Percentiles rank a stretch among this genome's conserved stretches.
These are phyloP conservation scores for Colaptes auratus DNA, from an alignment of 2,113 vertebrate species.

Conservation along the genomic window DNA sequence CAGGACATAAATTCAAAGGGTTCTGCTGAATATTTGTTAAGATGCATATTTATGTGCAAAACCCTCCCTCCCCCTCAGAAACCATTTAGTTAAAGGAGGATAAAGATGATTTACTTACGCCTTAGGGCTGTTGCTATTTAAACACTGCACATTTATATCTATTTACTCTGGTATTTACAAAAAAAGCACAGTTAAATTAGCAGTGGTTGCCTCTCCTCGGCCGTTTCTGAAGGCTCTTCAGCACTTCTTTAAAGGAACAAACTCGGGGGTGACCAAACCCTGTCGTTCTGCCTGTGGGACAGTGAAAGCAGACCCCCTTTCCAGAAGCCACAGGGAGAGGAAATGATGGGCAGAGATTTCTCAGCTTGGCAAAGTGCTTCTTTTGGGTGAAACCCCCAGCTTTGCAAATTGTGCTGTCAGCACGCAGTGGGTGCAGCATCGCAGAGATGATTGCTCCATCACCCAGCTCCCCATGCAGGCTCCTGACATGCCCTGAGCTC, in stretches of 20 bases:
- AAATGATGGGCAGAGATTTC: neutral
- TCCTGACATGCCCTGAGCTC: neutral
- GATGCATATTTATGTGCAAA: slow-evolving; percentile 51
- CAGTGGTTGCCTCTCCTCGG: neutral
- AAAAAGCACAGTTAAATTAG: slow-evolving; percentile 51
- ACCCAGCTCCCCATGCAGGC: neutral
- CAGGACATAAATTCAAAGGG: slow-evolving; percentile 46
- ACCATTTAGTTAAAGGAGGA: slow-evolving; percentile 65
- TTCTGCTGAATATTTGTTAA: slow-evolving; percentile 48
- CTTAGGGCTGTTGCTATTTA: slow-evolving; percentile 64
- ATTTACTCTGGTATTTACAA: slow-evolving; percentile 69
- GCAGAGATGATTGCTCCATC: neutral
- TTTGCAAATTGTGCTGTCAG: neutral
- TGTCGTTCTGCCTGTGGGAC: neutral
- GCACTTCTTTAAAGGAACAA: neutral
- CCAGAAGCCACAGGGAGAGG: neutral
- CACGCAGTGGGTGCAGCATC: accelerated
- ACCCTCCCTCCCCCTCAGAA: slow-evolving; percentile 41
- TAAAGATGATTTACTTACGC: slow-evolving; percentile 68
- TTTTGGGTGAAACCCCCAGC: neutral
- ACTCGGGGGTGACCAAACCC: neutral
- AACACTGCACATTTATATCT: slow-evolving; percentile 60
- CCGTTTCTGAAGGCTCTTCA: neutral
- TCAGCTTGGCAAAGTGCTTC: neutral
- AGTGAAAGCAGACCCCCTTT: neutral